A percentile compares a stretch with the other conserved stretches of the same genome.
Conservation (phyloP, 2,113 vertebrate genomes). For the Megalops atlanticus region DNA sequence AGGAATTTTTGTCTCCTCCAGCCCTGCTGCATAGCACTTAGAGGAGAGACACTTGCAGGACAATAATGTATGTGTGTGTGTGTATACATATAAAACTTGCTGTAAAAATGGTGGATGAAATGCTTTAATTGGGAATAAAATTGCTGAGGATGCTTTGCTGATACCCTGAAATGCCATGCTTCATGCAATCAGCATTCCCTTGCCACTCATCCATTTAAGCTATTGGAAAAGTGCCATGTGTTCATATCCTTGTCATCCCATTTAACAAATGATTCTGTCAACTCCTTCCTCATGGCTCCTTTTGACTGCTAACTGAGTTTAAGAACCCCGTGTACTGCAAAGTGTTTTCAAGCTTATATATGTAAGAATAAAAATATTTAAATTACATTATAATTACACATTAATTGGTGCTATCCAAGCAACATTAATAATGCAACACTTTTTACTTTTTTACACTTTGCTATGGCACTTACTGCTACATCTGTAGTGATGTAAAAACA, state of each 20-base stretch:
- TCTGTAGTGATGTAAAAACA: background rate
- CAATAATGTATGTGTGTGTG: constrained; percentile 71
- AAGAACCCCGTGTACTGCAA: background rate
- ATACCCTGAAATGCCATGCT: constrained; percentile 71
- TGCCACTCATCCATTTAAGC: constrained; percentile 67
- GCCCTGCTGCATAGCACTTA: background rate
- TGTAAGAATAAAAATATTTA: background rate
- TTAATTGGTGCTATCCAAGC: background rate
- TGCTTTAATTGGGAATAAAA: constrained; percentile 69
- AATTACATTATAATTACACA: too few species aligned
- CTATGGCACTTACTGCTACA: background rate
- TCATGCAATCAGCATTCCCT: constrained; percentile 70
- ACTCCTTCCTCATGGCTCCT: constrained; percentile 58
- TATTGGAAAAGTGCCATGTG: constrained; percentile 65
- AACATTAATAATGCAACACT: too few species aligned
- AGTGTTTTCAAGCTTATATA: background rate
- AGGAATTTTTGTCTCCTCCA: background rate
- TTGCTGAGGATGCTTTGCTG: constrained; percentile 69
- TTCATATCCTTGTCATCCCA: constrained; percentile 65
- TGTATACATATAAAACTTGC: too few species aligned
- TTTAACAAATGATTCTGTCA: constrained; percentile 75
- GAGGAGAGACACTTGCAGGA: constrained; percentile 34
- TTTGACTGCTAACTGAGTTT: constrained; percentile 70
- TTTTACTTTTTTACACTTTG: too few species aligned
- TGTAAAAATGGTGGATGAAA: constrained; percentile 73